Evolutionary conservation across 2,113 vertebrate genomes (phyloP), one percentile per base, ranked within the genome.

Genomic region (Caracal caracal): DNA sequence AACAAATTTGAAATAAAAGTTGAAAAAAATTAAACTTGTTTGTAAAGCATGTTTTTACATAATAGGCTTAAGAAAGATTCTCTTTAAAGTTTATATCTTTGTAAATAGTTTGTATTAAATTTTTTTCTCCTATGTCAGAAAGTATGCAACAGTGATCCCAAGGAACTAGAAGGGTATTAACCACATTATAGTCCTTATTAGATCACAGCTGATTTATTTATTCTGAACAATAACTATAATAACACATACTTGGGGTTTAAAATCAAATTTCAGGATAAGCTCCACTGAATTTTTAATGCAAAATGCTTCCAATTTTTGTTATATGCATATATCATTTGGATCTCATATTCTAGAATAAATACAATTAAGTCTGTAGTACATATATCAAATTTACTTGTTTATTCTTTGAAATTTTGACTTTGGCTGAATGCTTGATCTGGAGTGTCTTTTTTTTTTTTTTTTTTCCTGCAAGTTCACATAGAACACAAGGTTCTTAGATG

Each of bases 1-100:
- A 87, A 95, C 81, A 92, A 12, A 79, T 88, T 96, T 97, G 70
- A 80, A 61, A 68, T 10, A 89, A 71, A 95, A 49, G 88, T 76
- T 0, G 3, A 65, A 82, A 19, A 40, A 47, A 88, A 33, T 63
- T 73, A 94, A 73, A 17, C 9, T 47, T 85, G 3, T 26, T 83
- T 97, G 35, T 93, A 94, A 95, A 94, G 49, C 12, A 56, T 89
- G 15, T 3, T 88, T 92, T 96, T 95, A 73, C 35, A 78, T 63
- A 53, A 37, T 51, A 81, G n/a, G 7, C 10, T 90, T 66, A 73
- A 96, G 10, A 73, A 82, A 93, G 15, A 33, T 61, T 51, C 7
- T 51, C 13, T 78, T 88, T 92, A 56, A 87, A 65, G 12, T 94
- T 79, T 33, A 10, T 56, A 68, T 49, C 49, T 88, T 33, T 88